phyloP scores from a whole-genome alignment of 2,113 vertebrate species.

The Callaeas wilsoni region DNA sequence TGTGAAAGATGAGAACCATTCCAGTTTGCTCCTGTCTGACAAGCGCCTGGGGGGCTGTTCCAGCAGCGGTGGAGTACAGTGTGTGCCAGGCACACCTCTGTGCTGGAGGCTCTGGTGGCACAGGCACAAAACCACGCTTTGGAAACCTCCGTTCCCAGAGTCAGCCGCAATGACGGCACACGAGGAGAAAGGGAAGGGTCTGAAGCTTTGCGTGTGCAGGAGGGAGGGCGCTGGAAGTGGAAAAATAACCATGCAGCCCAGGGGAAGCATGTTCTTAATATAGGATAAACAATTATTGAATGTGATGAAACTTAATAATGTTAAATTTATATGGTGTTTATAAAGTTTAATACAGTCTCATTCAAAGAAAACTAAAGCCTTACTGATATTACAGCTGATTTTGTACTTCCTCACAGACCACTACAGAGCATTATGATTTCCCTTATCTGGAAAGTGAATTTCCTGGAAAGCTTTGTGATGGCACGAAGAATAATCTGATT shows the following conservation, averaged over 20 bases:
- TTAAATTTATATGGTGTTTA: background rate
- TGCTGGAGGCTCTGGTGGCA: background rate
- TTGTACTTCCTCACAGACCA: background rate
- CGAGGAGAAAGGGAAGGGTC: background rate
- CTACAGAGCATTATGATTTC: background rate
- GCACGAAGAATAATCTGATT: background rate
- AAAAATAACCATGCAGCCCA: background rate
- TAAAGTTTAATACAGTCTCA: background rate
- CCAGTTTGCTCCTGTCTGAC: background rate
- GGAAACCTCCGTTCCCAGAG: background rate
- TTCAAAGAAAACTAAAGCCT: background rate
- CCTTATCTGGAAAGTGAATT: background rate
- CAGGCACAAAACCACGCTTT: background rate
- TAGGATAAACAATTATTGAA: background rate
- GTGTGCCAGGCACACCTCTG: background rate
- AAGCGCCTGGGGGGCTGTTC: background rate
- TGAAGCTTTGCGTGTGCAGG: rapidly evolving
- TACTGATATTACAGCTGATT: background rate
- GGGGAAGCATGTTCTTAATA: background rate
- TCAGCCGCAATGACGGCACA: rapidly evolving
- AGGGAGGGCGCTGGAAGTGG: background rate
- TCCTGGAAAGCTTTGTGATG: background rate
- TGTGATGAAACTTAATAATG: background rate
- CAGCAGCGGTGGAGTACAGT: background rate
- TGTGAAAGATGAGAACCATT: background rate